These are phyloP conservation scores for Plebejus anna DNA, from an alignment of 2,888 invertebrate species.

Conservation along the genomic window DNA sequence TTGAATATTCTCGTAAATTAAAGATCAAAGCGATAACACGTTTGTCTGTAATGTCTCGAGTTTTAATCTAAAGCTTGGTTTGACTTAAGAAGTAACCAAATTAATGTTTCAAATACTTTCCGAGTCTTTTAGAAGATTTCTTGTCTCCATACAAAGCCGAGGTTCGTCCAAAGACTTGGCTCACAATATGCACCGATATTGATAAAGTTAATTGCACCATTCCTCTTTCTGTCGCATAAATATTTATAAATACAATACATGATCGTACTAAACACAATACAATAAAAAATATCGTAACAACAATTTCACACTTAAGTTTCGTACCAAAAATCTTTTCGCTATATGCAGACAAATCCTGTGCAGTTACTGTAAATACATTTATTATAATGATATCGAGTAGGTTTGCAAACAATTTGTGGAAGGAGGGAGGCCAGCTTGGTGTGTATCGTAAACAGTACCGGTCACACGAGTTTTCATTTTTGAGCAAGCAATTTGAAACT, in stretches of 20 bases:
- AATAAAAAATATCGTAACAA: conserved; percentile 25
- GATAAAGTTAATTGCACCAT: conserved; percentile 40
- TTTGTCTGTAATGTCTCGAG: not conserved
- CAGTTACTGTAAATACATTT: conserved; percentile 23
- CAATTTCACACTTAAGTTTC: conserved; percentile 1
- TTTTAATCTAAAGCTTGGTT: not conserved
- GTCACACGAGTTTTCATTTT: conserved; percentile 55
- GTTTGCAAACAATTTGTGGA: conserved; percentile 94
- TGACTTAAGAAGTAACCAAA: not conserved
- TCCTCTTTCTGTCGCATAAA: conserved; percentile 40
- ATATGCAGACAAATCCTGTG: not conserved
- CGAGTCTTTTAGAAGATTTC: not conserved
- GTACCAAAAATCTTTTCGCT: not conserved
- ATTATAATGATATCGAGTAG: conserved; percentile 46
- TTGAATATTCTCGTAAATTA: not conserved
- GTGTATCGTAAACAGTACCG: conserved; percentile 55
- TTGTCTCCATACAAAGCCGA: not conserved
- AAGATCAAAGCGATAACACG: not conserved
- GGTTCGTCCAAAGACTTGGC: conserved; percentile 40
- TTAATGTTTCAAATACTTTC: not conserved
- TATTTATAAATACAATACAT: conserved; percentile 33
- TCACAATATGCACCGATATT: conserved; percentile 35
- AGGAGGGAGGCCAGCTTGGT: conserved; percentile 86
- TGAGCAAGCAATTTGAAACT: conserved; percentile 68
- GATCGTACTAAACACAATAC: conserved; percentile 39